These are phyloP conservation scores for Psephotus haematonotus DNA, from an alignment of 2,113 vertebrate species.

Conservation along the genomic window DNA sequence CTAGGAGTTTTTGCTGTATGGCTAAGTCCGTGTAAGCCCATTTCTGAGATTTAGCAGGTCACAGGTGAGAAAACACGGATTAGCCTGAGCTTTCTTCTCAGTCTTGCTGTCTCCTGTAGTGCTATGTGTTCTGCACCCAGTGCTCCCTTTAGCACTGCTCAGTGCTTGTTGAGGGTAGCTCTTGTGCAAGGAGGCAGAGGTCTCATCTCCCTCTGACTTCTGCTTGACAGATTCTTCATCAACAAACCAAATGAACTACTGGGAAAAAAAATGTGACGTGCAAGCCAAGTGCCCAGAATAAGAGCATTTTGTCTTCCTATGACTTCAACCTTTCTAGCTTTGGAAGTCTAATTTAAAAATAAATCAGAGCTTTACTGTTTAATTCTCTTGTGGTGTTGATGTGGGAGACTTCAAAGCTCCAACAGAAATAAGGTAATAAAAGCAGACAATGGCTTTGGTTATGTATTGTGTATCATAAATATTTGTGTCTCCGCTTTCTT, in stretches of 20 bases:
- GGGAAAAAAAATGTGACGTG: neutral
- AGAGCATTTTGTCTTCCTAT: neutral
- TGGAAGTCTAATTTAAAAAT: constrained; percentile 52
- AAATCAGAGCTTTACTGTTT: constrained; percentile 36
- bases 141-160: neutral
- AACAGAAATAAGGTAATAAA: constrained; percentile 67
- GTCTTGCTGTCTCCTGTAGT: neutral
- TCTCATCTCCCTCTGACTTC: neutral
- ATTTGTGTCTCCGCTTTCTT: constrained; percentile 70
- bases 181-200: neutral
- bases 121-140: accelerated
- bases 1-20: neutral
- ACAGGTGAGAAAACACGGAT: neutral
- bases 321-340: neutral
- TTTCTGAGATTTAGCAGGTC: neutral
- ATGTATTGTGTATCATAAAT: constrained; percentile 67
- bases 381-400: constrained; percentile 55
- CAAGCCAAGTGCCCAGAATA: neutral
- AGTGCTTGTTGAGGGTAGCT: neutral
- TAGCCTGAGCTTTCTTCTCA: neutral
- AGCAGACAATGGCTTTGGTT: constrained; percentile 63
- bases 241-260: neutral
- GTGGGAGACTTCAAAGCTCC: constrained; percentile 52
- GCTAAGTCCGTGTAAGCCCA: neutral
- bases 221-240: neutral